phyloP scores from a whole-genome alignment of 2,797 vertebrate species.

The Lacerta agilis region DNA sequence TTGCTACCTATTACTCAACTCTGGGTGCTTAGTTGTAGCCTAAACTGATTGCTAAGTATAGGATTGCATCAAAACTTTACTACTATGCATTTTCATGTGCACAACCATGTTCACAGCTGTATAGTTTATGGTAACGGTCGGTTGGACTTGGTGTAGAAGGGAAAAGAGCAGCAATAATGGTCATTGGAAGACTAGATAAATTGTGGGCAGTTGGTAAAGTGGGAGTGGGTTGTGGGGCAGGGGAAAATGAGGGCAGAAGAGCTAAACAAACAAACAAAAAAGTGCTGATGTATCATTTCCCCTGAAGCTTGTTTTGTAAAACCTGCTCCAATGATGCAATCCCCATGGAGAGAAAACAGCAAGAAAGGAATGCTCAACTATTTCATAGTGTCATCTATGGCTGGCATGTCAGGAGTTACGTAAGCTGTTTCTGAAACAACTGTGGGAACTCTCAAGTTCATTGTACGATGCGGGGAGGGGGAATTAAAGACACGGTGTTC shows the following conservation, averaged over 20 bases:
- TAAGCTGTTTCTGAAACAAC: constrained; percentile 35
- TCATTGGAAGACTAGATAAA: neutral
- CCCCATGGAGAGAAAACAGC: constrained; percentile 22
- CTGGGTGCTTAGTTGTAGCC: no score
- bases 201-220: neutral
- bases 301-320: constrained; percentile 57
- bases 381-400: constrained; percentile 35
- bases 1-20: neutral
- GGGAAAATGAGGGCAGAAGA: neutral
- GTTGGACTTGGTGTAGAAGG: neutral
- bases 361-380: constrained; percentile 24
- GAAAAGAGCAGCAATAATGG: neutral
- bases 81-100: neutral
- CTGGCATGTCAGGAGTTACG: constrained; percentile 36
- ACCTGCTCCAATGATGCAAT: constrained; percentile 72
- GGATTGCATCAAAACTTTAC: neutral
- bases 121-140: neutral
- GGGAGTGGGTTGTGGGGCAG: neutral
- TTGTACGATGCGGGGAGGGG: neutral
- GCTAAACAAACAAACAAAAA: neutral
- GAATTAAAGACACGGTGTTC: neutral
- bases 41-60: neutral
- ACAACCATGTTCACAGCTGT: neutral
- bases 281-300: constrained; percentile 19
- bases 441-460: constrained; percentile 8